Evolutionary conservation across 2,113 vertebrate species (phyloP), one percentile per base, ranked within the genome.

Genomic region (Apeltes quadracus): DNA sequence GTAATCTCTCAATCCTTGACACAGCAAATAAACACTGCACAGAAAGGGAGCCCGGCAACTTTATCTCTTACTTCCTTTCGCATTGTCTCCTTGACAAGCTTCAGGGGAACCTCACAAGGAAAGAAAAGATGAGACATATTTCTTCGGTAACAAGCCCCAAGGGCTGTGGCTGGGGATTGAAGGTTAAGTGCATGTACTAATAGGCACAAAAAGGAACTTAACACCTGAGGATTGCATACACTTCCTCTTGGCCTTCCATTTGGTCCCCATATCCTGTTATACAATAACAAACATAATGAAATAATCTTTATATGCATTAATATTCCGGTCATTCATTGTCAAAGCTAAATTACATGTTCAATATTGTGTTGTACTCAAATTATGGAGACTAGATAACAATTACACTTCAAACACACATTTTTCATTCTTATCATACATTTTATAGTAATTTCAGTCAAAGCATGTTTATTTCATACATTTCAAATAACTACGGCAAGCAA

Each of bases 1-100:
- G 92, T 93, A 94, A 94, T 94, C 93, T 94, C 94, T 94, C 92
- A 93, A 92, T 93, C 88, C 92, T 90, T 94, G 93, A 94, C 93
- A 94, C 89, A 92, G 92, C 93, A 94, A 94, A 94, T 93, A 94
- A 94, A 94, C 94, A 94, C 79, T 63, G 71, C 63, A 66, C 86
- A 88, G 82, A 91, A 87, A 84, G 82, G 88, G 76, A 90, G 65
- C 66, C 82, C 11, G 51, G 93, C 91, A 94, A 94, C 92, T 91
- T 91, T 92, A 94, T 94, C 93, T 90, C 90, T 87, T 59, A 81
- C 93, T 94, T 94, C 94, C 94, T 93, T 91, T 86, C 58, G 79
- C 90, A 93, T 93, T 93, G 90, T 92, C 87, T 88, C 20, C 58
- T 58, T 94, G 93, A 93, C 92, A 93, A 85, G 86, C 91, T 90